These are phyloP conservation scores for Hypanus sabinus DNA, from an alignment of 2,113 vertebrate species.

Conservation along the genomic window DNA sequence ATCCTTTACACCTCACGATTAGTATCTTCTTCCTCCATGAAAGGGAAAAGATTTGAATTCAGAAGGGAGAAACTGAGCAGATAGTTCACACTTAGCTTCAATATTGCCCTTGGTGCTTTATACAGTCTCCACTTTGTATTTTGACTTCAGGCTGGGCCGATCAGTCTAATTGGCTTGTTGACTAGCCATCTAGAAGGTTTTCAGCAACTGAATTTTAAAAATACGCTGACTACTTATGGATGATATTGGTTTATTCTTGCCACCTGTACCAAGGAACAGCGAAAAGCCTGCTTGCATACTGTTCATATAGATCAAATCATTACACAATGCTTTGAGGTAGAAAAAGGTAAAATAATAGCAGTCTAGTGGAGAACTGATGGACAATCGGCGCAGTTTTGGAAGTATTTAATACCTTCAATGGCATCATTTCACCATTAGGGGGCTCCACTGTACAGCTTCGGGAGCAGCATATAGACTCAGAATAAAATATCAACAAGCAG, in stretches of 20 bases:
- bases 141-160: background rate
- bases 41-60: background rate
- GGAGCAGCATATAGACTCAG: background rate
- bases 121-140: background rate
- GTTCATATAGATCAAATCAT: background rate
- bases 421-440: background rate
- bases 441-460: background rate
- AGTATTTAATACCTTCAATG: background rate
- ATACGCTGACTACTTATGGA: background rate
- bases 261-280: too few relatives aligned
- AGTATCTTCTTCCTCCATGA: background rate
- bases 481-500: background rate
- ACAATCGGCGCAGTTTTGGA: background rate
- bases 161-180: background rate
- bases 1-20: background rate
- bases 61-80: background rate
- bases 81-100: background rate
- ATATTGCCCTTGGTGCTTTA: background rate
- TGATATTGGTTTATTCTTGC: too few relatives aligned
- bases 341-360: too few relatives aligned
- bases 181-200: background rate
- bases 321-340: too few relatives aligned
- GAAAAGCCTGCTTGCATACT: background rate
- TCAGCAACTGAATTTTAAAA: background rate
- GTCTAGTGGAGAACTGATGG: background rate